A percentile compares a stretch with the other conserved stretches of the same genome.
phyloP scores from a whole-genome alignment of 2,113 vertebrate species.

The Phyllopteryx taeniolatus region DNA sequence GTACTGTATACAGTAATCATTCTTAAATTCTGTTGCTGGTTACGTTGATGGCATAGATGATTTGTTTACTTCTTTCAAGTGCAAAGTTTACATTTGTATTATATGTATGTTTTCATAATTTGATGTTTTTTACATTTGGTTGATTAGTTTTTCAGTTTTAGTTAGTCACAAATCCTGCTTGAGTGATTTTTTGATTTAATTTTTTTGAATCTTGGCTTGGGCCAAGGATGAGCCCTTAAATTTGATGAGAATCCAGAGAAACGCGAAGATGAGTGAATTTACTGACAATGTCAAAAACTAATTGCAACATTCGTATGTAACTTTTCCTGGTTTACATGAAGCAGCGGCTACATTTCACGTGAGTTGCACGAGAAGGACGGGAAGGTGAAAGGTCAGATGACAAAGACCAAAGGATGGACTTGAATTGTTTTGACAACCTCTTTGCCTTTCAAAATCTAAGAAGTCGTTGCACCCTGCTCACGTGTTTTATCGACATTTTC shows the following conservation, averaged over 20 bases:
- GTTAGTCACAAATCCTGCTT: background rate
- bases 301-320: background rate
- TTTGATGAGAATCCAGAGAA: background rate
- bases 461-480: slow-evolving; percentile 1
- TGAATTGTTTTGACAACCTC: slow-evolving; percentile 37
- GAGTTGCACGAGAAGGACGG: background rate
- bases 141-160: background rate
- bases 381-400: background rate
- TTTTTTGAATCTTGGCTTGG: background rate
- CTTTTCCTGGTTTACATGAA: background rate
- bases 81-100: background rate
- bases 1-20: background rate
- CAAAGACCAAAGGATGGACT: background rate
- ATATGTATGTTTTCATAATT: background rate
- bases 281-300: background rate
- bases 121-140: background rate
- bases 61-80: background rate
- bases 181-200: background rate
- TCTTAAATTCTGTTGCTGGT: background rate
- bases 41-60: background rate
- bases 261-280: background rate
- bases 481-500: slow-evolving; percentile 21
- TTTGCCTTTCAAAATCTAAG: slow-evolving; percentile 12
- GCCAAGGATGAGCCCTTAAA: background rate
- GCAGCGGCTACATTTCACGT: background rate